phyloP scores from a whole-genome alignment of 1,140 invertebrate genomes.

The Campoletis sonorensis region DNA sequence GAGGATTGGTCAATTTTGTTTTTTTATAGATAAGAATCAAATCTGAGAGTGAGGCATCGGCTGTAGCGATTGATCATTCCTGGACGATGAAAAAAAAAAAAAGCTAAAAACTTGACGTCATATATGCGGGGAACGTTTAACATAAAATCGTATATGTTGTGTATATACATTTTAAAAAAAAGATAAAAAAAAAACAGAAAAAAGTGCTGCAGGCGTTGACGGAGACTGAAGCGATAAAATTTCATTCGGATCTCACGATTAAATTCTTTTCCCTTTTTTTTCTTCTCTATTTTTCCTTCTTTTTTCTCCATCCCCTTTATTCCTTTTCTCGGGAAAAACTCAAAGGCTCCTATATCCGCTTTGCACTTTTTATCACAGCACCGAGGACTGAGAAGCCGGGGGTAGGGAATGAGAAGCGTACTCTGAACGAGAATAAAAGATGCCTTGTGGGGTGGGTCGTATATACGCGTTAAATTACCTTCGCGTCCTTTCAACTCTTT shows the following conservation, averaged over 20 bases:
- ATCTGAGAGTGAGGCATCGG: too few species aligned
- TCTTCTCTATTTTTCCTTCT: neutral
- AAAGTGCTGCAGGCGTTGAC: neutral
- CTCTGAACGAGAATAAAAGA: constrained; percentile 34
- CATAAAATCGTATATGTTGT: too few species aligned
- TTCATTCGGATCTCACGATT: constrained; percentile 31
- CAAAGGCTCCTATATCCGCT: constrained; percentile 36
- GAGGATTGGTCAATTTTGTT: too few species aligned
- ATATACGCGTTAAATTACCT: constrained; percentile 43
- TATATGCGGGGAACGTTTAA: too few species aligned
- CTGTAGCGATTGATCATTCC: too few species aligned
- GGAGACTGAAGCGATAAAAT: constrained; percentile 31
- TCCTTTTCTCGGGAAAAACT: constrained; percentile 19
- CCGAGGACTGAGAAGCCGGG: neutral
- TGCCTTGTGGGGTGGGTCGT: constrained; percentile 12
- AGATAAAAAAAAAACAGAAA: neutral
- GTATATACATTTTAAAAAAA: too few species aligned
- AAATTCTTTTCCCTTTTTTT: constrained; percentile 34
- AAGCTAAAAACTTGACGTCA: too few species aligned
- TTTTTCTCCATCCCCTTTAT: constrained; percentile 12
- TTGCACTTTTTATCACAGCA: constrained; percentile 39
- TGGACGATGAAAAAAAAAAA: neutral
- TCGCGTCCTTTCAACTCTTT: constrained; percentile 38
- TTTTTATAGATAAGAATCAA: too few species aligned
- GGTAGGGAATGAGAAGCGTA: neutral